Percentiles rank a stretch among this genome's conserved stretches.
Conservation (phyloP, 2,113 vertebrate genomes). For the Vidua macroura region DNA sequence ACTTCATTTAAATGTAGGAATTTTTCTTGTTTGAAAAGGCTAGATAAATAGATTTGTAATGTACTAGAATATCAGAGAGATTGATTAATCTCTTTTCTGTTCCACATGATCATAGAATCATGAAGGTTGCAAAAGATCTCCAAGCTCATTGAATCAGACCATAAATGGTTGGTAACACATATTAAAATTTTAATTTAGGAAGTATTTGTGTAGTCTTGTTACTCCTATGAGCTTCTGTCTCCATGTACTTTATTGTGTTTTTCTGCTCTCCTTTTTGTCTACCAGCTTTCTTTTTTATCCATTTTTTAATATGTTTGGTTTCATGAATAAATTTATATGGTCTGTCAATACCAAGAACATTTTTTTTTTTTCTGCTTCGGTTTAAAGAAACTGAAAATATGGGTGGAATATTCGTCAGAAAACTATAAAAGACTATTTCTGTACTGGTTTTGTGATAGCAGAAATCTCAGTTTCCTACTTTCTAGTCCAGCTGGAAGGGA, state of each 20-base stretch:
- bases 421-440: not conserved
- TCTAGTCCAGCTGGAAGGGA: not conserved
- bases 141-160: not conserved
- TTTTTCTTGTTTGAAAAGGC: not conserved
- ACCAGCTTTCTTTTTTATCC: not conserved
- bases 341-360: not conserved
- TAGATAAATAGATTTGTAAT: not conserved
- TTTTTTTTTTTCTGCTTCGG: not conserved
- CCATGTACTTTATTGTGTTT: not conserved
- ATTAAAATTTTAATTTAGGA: not conserved
- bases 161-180: not conserved
- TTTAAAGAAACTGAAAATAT: not conserved
- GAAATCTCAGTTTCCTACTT: not conserved
- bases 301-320: conserved; percentile 32
- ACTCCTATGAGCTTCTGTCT: not conserved
- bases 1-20: not conserved
- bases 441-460: not conserved
- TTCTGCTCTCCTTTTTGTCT: not conserved
- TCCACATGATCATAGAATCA: not conserved
- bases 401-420: not conserved
- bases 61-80: not conserved
- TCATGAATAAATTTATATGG: conserved; percentile 28
- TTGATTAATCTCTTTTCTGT: not conserved
- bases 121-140: not conserved
- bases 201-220: not conserved